Base-by-base conservation (phyloP, 1,140 invertebrate species). In the Andricus grossulariae region DNA sequence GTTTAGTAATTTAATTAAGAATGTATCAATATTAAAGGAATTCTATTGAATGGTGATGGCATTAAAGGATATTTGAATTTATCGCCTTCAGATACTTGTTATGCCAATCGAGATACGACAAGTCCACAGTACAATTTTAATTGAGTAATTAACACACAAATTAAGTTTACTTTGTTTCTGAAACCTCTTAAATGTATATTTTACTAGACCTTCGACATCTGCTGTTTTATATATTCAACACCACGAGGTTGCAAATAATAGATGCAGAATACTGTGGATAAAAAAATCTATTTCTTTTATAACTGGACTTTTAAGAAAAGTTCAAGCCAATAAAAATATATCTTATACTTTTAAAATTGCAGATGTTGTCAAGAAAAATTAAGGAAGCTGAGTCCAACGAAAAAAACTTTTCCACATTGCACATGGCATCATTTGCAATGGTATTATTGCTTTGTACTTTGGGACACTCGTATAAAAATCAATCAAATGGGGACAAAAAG, bases 381-480 rank as follows among this genome's bases (percentile, higher is more conserved):
- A 25, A 3, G 10, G 18, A 25, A 12, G 39, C n/a, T 39, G n/a
- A 66, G 32, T 45, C 60, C 13, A 15, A 39, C 10, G 10, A 66
- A 32, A 66, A 66, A 32, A 66, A 39, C 13, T 32, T 12, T 66
- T 32, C 3, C 57, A 16, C 25, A 66, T 66, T 66, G 32, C 32
- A 21, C 25, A 3, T 32, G 32, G 16, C 32, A 16, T 66, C 60
- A 66, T 66, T 66, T 66, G 12, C 57, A 16, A 66, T 66, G 25
- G 60, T 15, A 66, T 66, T 66, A 66, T 16, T 39, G 32, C 25
- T 66, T 66, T 39, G 60, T 39, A n/a, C 60, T n/a, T 66, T 66
- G 32, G 10, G 45, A 66, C 45, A 39, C 15, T 25, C 25, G 15
- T 39, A 11, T 66, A 32, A 16, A 39, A 39, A 66, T 66, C 60